phyloP scores from a whole-genome alignment of 2,888 invertebrate genomes.

The Isoperla grammatica region DNA sequence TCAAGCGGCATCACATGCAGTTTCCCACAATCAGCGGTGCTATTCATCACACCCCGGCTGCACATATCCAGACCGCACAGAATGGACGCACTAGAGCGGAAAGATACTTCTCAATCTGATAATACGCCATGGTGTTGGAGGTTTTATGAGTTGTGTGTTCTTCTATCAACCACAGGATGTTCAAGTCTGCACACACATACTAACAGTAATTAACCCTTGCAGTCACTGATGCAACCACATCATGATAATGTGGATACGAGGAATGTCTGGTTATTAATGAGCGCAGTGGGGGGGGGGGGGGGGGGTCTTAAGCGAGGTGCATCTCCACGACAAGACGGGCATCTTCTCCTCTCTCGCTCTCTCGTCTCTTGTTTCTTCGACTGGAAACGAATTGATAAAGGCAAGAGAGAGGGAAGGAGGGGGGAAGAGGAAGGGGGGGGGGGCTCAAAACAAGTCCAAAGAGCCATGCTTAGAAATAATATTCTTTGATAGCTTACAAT shows the following conservation, averaged over 20 bases:
- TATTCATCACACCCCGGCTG: conserved; percentile 22
- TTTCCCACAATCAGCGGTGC: conserved; percentile 22
- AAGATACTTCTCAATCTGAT: conserved; percentile 33
- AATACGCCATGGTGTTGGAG: conserved; percentile 22
- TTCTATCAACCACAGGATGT: not conserved
- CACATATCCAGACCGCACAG: conserved; percentile 16
- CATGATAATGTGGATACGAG: not conserved
- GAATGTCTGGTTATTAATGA: not conserved
- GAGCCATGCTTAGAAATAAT: too few species aligned
- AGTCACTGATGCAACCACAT: not conserved
- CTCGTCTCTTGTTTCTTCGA: conserved; percentile 25
- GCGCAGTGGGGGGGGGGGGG: not conserved
- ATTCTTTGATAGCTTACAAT: too few species aligned
- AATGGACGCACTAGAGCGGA: conserved; percentile 27
- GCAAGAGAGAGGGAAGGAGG: not conserved
- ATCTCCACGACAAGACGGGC: not conserved
- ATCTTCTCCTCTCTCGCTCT: conserved; percentile 11
- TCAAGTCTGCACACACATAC: too few species aligned
- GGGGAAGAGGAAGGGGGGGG: not conserved
- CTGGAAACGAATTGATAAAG: conserved; percentile 32
- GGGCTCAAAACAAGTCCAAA: not conserved
- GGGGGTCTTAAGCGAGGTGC: not conserved
- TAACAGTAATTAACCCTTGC: not conserved
- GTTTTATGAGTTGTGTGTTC: conserved; percentile 17
- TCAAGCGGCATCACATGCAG: not conserved